Conservation (phyloP, 2,888 invertebrate species). For the Luffia ferchaultella region DNA sequence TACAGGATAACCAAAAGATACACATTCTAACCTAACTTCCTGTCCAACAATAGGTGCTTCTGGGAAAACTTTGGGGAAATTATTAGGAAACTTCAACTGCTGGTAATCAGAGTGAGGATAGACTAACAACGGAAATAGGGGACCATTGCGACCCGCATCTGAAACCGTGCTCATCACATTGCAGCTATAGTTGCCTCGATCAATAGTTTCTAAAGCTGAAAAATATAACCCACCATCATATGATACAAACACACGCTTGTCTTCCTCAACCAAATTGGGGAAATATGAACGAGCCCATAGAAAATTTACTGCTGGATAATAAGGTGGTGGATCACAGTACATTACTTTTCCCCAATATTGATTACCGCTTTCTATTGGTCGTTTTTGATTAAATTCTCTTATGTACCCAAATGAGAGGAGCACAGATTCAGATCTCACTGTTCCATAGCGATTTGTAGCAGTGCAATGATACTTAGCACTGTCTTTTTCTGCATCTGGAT, state of each 20-base stretch:
- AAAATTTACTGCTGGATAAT: constrained; percentile 88
- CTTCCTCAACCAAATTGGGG: constrained; percentile 93
- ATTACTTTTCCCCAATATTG: constrained; percentile 95
- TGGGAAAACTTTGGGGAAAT: constrained; percentile 95
- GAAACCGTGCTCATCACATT: constrained; percentile 89
- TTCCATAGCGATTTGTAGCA: constrained; percentile 89
- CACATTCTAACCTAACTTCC: constrained; percentile 91
- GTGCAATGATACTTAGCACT: constrained; percentile 92
- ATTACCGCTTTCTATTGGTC: constrained; percentile 83
- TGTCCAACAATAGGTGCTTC: constrained; percentile 91
- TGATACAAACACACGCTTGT: constrained; percentile 91
- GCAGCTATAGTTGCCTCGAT: constrained; percentile 90
- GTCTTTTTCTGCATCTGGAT: constrained; percentile 82
- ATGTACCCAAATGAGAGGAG: constrained; percentile 89
- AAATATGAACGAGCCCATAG: constrained; percentile 92
- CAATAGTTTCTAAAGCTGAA: constrained; percentile 90
- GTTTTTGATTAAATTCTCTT: constrained; percentile 87
- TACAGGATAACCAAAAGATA: constrained; percentile 95
- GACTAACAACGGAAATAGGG: constrained; percentile 84
- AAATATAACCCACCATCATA: constrained; percentile 94
- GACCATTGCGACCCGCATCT: constrained; percentile 88
- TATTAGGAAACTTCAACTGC: constrained; percentile 90
- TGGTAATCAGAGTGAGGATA: constrained; percentile 89
- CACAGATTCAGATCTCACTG: constrained; percentile 87
- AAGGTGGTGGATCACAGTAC: constrained; percentile 92